Evolutionary conservation across 2,888 invertebrate species (phyloP), one percentile per base, ranked within the genome.

Genomic region (Dendrolimus pini): DNA sequence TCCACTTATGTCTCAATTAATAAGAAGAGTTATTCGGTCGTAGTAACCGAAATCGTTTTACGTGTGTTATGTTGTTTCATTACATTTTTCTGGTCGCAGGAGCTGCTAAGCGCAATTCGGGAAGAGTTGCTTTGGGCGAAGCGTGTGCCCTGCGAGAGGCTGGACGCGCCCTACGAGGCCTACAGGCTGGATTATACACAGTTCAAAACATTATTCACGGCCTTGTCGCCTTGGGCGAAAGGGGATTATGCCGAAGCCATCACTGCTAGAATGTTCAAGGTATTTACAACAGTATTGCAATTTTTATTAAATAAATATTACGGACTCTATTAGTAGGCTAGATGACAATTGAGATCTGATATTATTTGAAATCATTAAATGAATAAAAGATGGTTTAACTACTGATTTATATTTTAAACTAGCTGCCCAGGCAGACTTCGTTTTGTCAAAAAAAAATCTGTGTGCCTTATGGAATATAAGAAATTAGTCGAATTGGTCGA

Each of bases 181-280:
- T 98, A 97, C 78, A 93, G 94, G 76, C 90, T 99, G 2, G 98
- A 99, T 85, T 98, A 95, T 82, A 95, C 96, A 64, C 95, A 97
- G 76, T 99, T 99, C 85, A 94, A 95, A 67, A 94, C 95, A 58
- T 90, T 99, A 60, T 97, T 98, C 82, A 93, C 94, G 12, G 95
- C 96, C 0, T 86, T 99, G 41, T 96, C 97, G 2, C 97, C 98
- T 0, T 99, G 99, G 99, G 96, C 96, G 8, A 94, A 93, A 69
- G 97, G 96, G 1, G 93, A 93, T 61, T 94, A 94, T 65, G 94
- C 95, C 0, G 96, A 98, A 69, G 94, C 94, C 12, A 92, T 99
- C 58, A 94, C 97, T 30, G 95, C 96, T 58, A 94, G 98, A 77
- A 93, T 97, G 74, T 99, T 99, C 80, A 94, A 96, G 87, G 98